Conservation (phyloP, 2,113 vertebrate species). For the Etheostoma spectabile region DNA sequence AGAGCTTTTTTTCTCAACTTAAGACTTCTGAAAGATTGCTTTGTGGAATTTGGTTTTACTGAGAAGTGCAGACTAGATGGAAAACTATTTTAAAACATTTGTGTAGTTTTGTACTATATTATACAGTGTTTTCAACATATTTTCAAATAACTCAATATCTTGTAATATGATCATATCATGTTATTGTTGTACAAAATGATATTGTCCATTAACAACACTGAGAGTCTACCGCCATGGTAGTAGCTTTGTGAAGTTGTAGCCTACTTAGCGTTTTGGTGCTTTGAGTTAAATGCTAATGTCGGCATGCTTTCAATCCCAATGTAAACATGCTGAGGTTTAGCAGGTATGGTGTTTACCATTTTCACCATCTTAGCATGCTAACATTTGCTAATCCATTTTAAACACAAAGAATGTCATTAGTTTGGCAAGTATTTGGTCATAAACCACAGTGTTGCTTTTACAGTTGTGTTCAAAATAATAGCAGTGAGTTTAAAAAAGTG, state of each 20-base stretch:
- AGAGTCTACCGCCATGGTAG: background rate
- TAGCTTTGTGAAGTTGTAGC: background rate
- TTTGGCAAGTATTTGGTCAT: background rate
- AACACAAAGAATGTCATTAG: background rate
- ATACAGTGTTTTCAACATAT: background rate
- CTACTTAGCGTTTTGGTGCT: too few relatives aligned
- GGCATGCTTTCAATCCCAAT: background rate
- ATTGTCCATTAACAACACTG: background rate
- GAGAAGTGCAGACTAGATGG: background rate
- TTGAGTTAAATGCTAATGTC: background rate
- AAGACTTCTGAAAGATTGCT: constrained; percentile 1
- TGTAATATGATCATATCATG: background rate
- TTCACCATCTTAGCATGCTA: background rate
- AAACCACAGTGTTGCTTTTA: too few relatives aligned
- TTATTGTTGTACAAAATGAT: background rate
- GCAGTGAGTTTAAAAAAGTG: too few relatives aligned
- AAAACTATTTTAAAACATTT: background rate
- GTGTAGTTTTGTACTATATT: background rate
- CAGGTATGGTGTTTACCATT: background rate
- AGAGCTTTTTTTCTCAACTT: background rate
- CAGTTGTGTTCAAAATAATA: too few relatives aligned
- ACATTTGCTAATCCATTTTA: background rate
- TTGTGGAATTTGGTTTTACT: background rate
- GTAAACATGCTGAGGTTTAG: background rate
- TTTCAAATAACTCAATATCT: background rate